Percentiles rank a stretch among this genome's conserved stretches.
Evolutionary conservation across 2,888 invertebrate species (phyloP).

Genomic region (Scaptomyza flava): DNA sequence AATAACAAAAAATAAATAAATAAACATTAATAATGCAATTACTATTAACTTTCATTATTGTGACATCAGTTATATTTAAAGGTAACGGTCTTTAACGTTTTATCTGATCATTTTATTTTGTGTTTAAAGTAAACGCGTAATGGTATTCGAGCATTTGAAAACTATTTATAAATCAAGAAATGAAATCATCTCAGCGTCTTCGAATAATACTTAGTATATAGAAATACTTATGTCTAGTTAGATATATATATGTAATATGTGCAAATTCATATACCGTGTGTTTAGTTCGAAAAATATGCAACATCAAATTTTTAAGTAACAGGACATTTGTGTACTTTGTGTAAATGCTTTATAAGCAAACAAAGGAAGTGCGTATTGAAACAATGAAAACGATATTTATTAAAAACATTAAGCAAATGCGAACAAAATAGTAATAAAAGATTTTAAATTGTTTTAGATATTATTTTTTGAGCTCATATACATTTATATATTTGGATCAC

Average conservation of each 20-base stretch:
- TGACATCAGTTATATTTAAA: slow-evolving; percentile 48
- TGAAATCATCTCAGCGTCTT: slow-evolving; percentile 65
- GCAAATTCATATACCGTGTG: slow-evolving; percentile 18
- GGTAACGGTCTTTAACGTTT: slow-evolving; percentile 12
- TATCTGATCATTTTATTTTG: neutral
- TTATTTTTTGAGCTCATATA: neutral
- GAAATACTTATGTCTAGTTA: slow-evolving; percentile 4
- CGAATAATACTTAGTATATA: slow-evolving; percentile 41
- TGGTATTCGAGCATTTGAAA: slow-evolving; percentile 23
- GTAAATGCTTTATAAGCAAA: too few relatives aligned
- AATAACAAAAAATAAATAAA: neutral
- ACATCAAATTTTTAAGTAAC: neutral
- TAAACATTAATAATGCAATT: slow-evolving; percentile 49
- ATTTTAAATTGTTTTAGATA: neutral
- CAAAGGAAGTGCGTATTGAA: neutral
- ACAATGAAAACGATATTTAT: neutral
- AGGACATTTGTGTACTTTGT: neutral
- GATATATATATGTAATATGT: slow-evolving; percentile 8
- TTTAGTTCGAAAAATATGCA: neutral
- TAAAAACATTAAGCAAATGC: neutral
- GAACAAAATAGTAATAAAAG: neutral
- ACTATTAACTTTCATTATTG: slow-evolving; percentile 41
- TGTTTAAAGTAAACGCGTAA: slow-evolving; percentile 2
- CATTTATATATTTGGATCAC: neutral
- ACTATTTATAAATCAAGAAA: slow-evolving; percentile 72